A percentile compares a stretch with the other conserved stretches of the same genome.
Evolutionary conservation across 2,113 vertebrate genomes (phyloP).

Genomic region (Regulus satrapa): DNA sequence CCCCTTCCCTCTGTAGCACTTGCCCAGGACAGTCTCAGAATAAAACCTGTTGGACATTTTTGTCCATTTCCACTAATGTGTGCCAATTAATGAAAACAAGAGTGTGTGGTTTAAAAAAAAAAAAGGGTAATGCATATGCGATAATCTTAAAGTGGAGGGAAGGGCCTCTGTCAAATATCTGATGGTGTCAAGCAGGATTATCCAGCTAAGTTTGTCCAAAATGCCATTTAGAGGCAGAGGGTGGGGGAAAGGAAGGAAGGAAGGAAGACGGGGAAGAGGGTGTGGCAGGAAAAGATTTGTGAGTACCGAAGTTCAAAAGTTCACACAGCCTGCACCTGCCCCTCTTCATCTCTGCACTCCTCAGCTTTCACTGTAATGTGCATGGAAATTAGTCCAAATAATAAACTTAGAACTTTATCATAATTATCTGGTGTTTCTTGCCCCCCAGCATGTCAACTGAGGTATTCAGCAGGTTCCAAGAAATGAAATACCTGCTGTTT

Average conservation of each 20-base stretch:
- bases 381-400: background rate
- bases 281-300: background rate
- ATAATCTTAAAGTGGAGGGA: background rate
- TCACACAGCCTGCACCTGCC: background rate
- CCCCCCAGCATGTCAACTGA: background rate
- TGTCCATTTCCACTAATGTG: background rate
- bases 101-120: no score
- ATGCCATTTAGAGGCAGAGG: background rate
- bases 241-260: rapidly evolving
- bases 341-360: background rate
- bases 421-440: background rate
- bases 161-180: background rate
- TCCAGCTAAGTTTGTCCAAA: background rate
- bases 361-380: background rate
- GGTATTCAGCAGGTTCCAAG: background rate
- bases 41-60: background rate
- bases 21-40: background rate
- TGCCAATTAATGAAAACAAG: background rate
- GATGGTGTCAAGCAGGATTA: background rate
- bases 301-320: background rate
- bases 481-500: background rate
- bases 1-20: rapidly evolving
- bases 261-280: background rate
- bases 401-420: background rate
- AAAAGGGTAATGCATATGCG: background rate